phyloP scores from a whole-genome alignment of 2,797 vertebrate species.

The Ispidina picta region DNA sequence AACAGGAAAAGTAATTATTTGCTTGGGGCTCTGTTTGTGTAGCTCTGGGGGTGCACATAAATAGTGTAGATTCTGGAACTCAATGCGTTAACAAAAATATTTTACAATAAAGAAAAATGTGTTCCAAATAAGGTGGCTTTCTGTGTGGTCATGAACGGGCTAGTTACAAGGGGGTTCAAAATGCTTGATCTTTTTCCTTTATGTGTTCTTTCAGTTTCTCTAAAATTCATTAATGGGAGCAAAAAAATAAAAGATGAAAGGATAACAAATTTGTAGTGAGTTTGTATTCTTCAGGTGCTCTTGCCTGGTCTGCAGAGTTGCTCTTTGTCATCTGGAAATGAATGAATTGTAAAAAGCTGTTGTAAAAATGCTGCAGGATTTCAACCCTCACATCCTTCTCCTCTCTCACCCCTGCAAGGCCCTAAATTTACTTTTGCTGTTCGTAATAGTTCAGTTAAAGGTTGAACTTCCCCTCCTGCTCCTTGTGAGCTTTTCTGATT shows the following conservation, averaged over 20 bases:
- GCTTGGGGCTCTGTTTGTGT: slow-evolving; percentile 27
- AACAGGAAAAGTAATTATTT: slow-evolving; percentile 76
- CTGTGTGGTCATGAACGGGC: neutral
- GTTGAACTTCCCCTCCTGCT: slow-evolving; percentile 29
- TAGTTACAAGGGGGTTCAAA: neutral
- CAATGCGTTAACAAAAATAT: neutral
- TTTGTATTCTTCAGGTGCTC: slow-evolving; percentile 35
- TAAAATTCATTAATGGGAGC: neutral
- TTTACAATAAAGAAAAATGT: slow-evolving; percentile 8
- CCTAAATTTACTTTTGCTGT: slow-evolving; percentile 42
- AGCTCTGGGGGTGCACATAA: neutral
- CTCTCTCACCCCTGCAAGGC: neutral
- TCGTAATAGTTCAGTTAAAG: slow-evolving; percentile 24
- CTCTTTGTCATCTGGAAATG: slow-evolving; percentile 22
- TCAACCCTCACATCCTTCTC: slow-evolving; percentile 24
- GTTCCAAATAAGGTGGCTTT: slow-evolving; percentile 32
- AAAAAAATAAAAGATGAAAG: slow-evolving; percentile 2
- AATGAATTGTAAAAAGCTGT: slow-evolving; percentile 9
- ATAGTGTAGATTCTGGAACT: slow-evolving; percentile 10
- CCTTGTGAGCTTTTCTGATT: slow-evolving; percentile 29
- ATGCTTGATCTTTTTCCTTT: neutral
- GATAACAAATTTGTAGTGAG: neutral
- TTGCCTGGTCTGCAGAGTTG: neutral
- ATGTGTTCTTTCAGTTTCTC: neutral
- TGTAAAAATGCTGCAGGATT: slow-evolving; percentile 37